phyloP scores from a whole-genome alignment of 2,888 invertebrate species.

The Volucella inanis region DNA sequence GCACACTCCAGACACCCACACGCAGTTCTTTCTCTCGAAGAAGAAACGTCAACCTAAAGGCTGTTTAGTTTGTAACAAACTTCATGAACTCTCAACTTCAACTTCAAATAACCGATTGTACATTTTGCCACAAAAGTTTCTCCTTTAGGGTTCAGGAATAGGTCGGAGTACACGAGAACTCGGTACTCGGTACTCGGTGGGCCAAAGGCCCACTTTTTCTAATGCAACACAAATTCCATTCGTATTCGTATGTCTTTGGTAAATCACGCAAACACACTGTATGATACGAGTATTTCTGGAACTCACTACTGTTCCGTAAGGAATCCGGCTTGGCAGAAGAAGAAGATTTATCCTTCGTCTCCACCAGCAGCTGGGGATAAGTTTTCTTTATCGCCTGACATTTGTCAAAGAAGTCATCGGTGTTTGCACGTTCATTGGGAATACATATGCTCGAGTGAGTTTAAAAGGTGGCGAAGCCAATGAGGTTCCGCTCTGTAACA shows the following conservation, averaged over 20 bases:
- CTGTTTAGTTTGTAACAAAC: conserved; percentile 71
- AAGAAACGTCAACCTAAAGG: conserved; percentile 52
- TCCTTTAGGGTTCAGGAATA: conserved; percentile 35
- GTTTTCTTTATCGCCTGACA: conserved; percentile 59
- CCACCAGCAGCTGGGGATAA: conserved; percentile 20
- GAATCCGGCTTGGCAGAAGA: neutral
- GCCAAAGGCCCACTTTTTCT: no score
- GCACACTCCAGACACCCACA: neutral
- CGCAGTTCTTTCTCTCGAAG: neutral
- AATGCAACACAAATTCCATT: no score
- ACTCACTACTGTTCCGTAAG: neutral
- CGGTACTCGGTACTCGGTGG: no score
- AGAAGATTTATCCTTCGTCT: conserved; percentile 19
- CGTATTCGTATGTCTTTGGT: neutral
- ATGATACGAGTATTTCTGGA: neutral
- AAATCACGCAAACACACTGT: conserved; percentile 24
- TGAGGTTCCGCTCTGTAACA: neutral
- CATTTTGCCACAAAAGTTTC: conserved; percentile 41
- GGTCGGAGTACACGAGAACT: neutral
- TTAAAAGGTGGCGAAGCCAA: conserved; percentile 12
- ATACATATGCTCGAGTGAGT: conserved; percentile 22
- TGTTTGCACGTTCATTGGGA: neutral
- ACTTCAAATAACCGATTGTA: conserved; percentile 55
- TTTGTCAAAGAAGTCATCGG: conserved; percentile 60
- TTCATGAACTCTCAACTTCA: conserved; percentile 65